Conservation (phyloP, 64 coral and sea anemone genomes). For the Stichodactyla mertensii region DNA sequence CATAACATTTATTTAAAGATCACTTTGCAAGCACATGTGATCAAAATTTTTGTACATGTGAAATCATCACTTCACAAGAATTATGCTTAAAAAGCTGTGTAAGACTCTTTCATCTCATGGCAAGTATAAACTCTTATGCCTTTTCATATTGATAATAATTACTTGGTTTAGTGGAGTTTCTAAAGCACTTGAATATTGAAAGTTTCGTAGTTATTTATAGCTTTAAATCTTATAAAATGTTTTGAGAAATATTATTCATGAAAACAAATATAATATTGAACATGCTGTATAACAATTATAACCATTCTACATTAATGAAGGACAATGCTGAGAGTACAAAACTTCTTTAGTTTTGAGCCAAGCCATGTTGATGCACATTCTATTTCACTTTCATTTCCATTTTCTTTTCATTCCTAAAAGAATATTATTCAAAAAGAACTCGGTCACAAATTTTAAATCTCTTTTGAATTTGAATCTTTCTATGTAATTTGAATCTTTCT, state of each 20-base stretch:
- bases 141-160: not conserved
- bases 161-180: not conserved
- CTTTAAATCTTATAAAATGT: not conserved
- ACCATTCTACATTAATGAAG: too few species aligned
- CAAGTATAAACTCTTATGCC: not conserved
- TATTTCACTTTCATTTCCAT: not conserved
- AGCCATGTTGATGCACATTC: not conserved
- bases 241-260: too few species aligned
- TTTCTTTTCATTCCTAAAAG: too few species aligned
- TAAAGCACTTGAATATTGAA: not conserved
- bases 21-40: not conserved
- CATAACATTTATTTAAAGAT: not conserved
- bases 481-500: not conserved
- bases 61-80: not conserved
- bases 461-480: not conserved
- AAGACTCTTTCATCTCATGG: not conserved
- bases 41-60: not conserved
- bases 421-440: too few species aligned
- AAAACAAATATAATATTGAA: too few species aligned
- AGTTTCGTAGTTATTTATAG: not conserved
- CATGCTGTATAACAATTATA: too few species aligned
- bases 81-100: not conserved
- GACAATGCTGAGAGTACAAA: too few species aligned
- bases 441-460: not conserved
- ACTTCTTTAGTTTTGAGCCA: too few species aligned